phyloP scores from a whole-genome alignment of 2,797 vertebrate genomes.

The Helarctos malayanus region DNA sequence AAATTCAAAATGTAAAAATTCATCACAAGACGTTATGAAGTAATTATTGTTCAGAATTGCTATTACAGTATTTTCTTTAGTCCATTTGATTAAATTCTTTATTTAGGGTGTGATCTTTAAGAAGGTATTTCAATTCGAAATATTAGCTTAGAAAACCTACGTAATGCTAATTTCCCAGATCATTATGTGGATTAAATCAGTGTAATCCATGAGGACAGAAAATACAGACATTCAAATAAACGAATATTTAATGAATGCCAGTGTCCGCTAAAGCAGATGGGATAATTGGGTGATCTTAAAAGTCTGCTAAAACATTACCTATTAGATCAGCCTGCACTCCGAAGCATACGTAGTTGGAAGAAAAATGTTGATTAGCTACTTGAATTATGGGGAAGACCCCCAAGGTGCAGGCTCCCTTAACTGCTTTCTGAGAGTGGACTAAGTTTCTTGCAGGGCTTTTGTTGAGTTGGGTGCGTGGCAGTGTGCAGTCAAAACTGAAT shows the following conservation, averaged over 20 bases:
- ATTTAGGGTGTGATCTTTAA: not conserved
- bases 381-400: not conserved
- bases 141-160: slow-evolving; percentile 36
- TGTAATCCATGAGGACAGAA: not conserved
- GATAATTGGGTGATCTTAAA: not conserved
- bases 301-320: not conserved
- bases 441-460: not conserved
- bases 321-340: not conserved
- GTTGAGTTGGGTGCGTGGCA: not conserved
- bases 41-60: not conserved
- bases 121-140: slow-evolving; percentile 27
- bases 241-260: slow-evolving; percentile 1
- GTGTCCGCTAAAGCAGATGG: not conserved
- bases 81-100: slow-evolving; percentile 58
- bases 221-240: slow-evolving; percentile 23
- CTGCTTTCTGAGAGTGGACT: not conserved
- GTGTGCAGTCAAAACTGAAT: not conserved
- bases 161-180: not conserved
- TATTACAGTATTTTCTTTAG: slow-evolving; percentile 32
- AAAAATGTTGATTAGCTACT: not conserved
- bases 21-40: not conserved
- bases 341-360: not conserved
- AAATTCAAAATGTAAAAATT: slow-evolving; percentile 36
- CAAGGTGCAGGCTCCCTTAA: not conserved
- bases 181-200: not conserved